Conservation (phyloP, 2,797 vertebrate species). For the Aselliscus stoliczkanus region DNA sequence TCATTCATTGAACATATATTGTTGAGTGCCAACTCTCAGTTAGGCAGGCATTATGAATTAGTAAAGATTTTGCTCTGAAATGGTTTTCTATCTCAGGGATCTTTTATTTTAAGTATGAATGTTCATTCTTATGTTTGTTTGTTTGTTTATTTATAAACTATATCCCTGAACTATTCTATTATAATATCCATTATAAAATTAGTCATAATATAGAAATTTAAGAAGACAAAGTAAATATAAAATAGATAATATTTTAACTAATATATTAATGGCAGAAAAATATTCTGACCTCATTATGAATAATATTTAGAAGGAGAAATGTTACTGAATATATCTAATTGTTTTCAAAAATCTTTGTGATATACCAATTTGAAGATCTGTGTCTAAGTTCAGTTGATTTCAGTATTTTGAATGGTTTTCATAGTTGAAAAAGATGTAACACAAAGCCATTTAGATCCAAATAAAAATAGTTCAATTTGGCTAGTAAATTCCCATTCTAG, state of each 20-base stretch:
- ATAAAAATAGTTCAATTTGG: neutral
- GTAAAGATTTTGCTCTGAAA: neutral
- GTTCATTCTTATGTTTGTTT: neutral
- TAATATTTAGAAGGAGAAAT: neutral
- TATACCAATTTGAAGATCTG: neutral
- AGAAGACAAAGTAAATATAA: neutral
- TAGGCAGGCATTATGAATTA: neutral
- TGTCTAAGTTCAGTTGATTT: neutral
- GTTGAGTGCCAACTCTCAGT: neutral
- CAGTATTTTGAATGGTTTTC: neutral
- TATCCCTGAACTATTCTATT: neutral
- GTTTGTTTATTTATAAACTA: neutral
- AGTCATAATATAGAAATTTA: neutral
- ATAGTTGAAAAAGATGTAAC: neutral
- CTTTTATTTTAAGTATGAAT: neutral
- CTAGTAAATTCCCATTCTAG: neutral
- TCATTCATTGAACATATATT: neutral
- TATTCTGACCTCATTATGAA: neutral
- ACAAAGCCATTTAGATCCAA: slow-evolving; percentile 13
- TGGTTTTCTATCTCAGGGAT: neutral
- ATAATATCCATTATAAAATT: neutral
- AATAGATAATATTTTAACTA: neutral
- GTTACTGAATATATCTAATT: neutral
- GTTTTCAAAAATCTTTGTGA: slow-evolving; percentile 11
- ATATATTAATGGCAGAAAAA: neutral